Evolutionary conservation across 2,113 vertebrate genomes (phyloP).

Genomic region (Leucopsar rothschildi): DNA sequence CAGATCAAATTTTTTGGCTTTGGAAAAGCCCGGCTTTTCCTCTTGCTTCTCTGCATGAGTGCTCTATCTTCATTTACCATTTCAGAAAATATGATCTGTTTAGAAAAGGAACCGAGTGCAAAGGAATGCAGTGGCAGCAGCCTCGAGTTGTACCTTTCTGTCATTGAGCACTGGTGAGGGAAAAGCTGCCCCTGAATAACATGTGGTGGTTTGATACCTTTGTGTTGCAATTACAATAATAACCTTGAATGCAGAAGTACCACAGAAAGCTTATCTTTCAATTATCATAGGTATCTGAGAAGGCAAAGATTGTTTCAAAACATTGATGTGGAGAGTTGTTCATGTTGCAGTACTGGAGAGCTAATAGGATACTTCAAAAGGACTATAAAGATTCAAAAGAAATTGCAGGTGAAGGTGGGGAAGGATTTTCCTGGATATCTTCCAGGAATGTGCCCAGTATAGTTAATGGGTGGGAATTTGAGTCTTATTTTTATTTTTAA

Average conservation of each 20-base stretch:
- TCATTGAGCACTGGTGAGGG: background rate
- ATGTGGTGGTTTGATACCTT: background rate
- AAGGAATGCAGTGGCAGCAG: rapidly evolving
- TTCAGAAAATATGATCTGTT: background rate
- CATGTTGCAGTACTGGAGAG: background rate
- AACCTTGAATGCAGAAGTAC: background rate
- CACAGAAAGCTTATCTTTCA: background rate
- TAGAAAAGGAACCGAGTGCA: background rate
- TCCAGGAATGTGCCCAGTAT: background rate
- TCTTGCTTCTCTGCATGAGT: background rate
- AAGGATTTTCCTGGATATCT: background rate
- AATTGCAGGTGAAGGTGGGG: background rate
- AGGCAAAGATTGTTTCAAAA: background rate
- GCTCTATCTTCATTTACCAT: background rate
- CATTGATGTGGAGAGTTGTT: background rate
- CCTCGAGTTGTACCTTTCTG: background rate
- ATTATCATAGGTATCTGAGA: background rate
- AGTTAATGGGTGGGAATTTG: background rate
- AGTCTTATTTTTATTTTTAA: background rate
- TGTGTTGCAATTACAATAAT: background rate
- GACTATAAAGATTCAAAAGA: background rate
- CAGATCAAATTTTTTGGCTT: background rate
- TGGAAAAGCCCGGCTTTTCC: background rate
- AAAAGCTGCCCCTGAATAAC: background rate
- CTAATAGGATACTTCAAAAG: background rate